Percentiles rank a stretch among this genome's conserved stretches.
Evolutionary conservation across 2,888 invertebrate species (phyloP).

Genomic region (Melanophora roralis): DNA sequence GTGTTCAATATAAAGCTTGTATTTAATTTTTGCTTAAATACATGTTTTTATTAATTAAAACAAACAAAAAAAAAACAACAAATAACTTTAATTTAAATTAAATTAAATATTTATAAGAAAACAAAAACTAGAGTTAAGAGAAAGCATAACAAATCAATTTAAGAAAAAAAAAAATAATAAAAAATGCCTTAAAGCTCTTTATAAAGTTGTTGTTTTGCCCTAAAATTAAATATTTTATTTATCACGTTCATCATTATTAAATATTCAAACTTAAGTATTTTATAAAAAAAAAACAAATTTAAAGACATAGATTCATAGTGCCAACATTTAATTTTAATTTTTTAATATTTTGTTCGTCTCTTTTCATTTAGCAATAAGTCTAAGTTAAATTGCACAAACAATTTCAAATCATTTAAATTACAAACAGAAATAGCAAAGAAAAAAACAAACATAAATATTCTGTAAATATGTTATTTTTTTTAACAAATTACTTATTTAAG

Average conservation of each 20-base stretch:
- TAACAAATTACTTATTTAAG: conserved; percentile 27
- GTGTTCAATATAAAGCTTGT: conserved; percentile 73
- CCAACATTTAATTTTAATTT: conserved; percentile 40
- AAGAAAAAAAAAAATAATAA: not conserved
- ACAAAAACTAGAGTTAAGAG: conserved; percentile 15
- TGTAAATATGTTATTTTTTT: conserved; percentile 44
- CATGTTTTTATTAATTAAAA: conserved; percentile 26
- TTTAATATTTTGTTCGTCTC: conserved; percentile 15
- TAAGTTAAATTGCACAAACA: conserved; percentile 21
- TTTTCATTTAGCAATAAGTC: conserved; percentile 28
- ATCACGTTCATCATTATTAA: not conserved
- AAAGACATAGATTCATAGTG: conserved; percentile 47
- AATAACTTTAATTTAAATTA: conserved; percentile 38
- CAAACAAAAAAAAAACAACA: conserved; percentile 12
- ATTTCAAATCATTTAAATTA: not conserved
- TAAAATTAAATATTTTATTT: conserved; percentile 41
- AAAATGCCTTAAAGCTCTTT: not conserved
- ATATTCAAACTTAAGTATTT: not conserved
- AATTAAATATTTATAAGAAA: conserved; percentile 63
- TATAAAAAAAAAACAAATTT: no score
- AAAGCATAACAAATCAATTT: no score
- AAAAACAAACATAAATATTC: conserved; percentile 5
- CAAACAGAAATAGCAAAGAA: not conserved
- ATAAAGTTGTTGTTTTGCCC: not conserved
- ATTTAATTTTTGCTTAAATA: conserved; percentile 51